A percentile compares a stretch with the other conserved stretches of the same genome.
Conservation (phyloP, 2,888 invertebrate genomes). For the Lacanobia wlatinum region DNA sequence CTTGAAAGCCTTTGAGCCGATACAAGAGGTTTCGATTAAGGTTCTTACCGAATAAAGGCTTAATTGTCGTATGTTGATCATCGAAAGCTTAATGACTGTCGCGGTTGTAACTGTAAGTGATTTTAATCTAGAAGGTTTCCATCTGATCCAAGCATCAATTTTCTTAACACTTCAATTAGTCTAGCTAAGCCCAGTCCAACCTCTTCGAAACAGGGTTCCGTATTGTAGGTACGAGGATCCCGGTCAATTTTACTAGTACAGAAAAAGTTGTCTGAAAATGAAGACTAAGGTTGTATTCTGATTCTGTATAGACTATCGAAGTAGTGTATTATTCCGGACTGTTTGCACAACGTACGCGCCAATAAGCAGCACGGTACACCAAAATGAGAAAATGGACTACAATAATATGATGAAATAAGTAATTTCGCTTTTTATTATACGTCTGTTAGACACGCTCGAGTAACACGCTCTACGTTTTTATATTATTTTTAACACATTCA, state of each 20-base stretch:
- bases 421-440: slow-evolving; percentile 61
- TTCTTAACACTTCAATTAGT: neutral
- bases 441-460: slow-evolving; percentile 55
- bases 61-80: neutral
- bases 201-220: neutral
- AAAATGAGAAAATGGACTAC: slow-evolving; percentile 36
- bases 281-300: too few relatives aligned
- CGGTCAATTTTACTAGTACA: neutral
- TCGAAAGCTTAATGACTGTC: neutral
- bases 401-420: slow-evolving; percentile 43
- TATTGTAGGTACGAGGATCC: neutral
- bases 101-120: slow-evolving; percentile 6
- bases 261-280: neutral
- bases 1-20: too few relatives aligned
- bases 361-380: slow-evolving; percentile 29
- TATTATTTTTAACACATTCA: slow-evolving; percentile 50
- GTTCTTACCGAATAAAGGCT: neutral
- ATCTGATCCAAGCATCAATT: neutral
- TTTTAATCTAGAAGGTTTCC: neutral
- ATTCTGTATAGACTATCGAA: neutral
- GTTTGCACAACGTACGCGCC: slow-evolving; percentile 27
- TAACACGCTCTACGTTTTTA: slow-evolving; percentile 46
- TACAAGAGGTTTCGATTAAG: too few relatives aligned
- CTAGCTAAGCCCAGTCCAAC: neutral
- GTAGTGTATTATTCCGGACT: slow-evolving; percentile 4